Base-by-base conservation (phyloP, 92 coral and sea anemone genomes). In the Actinostola sp. region DNA sequence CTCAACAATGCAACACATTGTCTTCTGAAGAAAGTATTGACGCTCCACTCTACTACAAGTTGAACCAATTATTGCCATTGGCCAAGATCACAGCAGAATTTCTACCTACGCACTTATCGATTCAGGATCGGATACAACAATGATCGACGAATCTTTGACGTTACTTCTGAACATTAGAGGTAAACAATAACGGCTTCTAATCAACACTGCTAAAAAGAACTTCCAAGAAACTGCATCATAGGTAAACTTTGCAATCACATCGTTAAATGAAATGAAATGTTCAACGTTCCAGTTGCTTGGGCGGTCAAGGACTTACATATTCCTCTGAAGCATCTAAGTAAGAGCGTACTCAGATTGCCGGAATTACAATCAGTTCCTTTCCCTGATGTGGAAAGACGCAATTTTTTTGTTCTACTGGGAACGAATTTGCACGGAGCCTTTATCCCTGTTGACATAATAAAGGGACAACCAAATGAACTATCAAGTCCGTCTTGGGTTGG, bases 341-440 rank as follows among this genome's bases (percentile, higher is more conserved):
- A 44, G 35, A 24, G 10, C 30, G 34, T 39, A 2, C 28, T 5
- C 34, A 28, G 26, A 1, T 19, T 39, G 42, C 70, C 52, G 28
- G 54, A 64, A 10, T 24, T 64, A 25, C 41, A 64, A 32, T n/a
- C 27, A 2, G 21, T 64, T 3, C 70, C 70, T n/a, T 64, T 64
- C 45, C 84, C 84, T 33, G 84, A 68, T 15, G 71, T 78, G 12
- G 54, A 48, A 21, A 48, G 54, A 48, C 54, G n/a, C 9, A 48
- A 48, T 13, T 71, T 78, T 24, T 78, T 69, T 4, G 49, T 78
- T 26, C 30, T 71, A 2, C 63, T 72, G 53, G 85, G 85, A n/a
- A 80, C 79, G 20, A 80, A 72, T 54, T 61, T 80, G 9, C 66
- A 70, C 7, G 71, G 70, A 67, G 77, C 77, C 34, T 77, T 77